Percentiles rank a stretch among this genome's conserved stretches.
Conservation (phyloP, 2,113 vertebrate species). For the Oxyura jamaicensis region DNA sequence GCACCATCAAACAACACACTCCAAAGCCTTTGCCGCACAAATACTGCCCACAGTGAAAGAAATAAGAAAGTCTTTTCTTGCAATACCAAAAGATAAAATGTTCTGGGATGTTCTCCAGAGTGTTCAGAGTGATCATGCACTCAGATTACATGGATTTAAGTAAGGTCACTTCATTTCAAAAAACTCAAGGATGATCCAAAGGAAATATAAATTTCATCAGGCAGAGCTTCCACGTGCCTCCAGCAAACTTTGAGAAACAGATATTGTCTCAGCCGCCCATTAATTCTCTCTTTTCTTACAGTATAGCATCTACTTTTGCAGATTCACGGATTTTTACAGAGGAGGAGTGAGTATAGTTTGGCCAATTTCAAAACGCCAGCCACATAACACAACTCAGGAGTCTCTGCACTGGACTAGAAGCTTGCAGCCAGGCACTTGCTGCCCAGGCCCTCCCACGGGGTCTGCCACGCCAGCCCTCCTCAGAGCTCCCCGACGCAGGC, state of each 20-base stretch:
- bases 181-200: background rate
- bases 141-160: background rate
- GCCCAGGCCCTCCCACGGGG: background rate
- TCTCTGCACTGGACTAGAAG: background rate
- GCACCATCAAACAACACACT: background rate
- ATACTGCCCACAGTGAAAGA: background rate
- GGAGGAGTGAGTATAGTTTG: background rate
- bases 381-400: background rate
- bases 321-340: background rate
- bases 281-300: background rate
- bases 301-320: background rate
- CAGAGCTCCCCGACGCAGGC: fast-evolving
- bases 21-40: background rate
- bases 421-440: background rate
- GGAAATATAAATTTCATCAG: background rate
- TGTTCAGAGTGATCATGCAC: background rate
- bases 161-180: background rate
- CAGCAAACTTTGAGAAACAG: background rate
- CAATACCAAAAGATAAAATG: conserved; percentile 2
- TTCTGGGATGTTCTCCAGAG: conserved; percentile 24
- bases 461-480: background rate
- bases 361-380: background rate
- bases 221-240: background rate
- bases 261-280: background rate
- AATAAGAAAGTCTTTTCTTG: background rate